phyloP scores from a whole-genome alignment of 2,888 invertebrate genomes.

The Yponomeuta evonymella region DNA sequence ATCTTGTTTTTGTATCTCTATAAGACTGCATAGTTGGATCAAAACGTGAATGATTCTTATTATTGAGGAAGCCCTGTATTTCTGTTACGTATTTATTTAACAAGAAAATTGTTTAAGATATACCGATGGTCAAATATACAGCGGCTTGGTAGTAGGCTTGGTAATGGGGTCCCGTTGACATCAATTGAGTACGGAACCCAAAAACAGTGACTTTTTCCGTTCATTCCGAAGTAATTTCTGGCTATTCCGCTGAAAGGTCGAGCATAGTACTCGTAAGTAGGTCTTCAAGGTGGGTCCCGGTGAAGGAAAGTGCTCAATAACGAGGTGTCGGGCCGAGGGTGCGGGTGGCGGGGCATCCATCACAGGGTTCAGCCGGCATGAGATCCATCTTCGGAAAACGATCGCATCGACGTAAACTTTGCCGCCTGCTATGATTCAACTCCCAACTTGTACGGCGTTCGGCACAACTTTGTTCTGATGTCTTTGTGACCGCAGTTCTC shows the following conservation, averaged over 20 bases:
- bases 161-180: too few relatives aligned
- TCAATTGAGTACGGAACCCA: too few relatives aligned
- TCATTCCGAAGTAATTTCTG: background rate
- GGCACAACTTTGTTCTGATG: background rate
- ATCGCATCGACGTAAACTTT: background rate
- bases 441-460: background rate
- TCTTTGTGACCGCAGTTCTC: conserved; percentile 1
- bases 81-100: too few relatives aligned
- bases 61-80: too few relatives aligned
- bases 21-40: too few relatives aligned
- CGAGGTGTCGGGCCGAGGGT: background rate
- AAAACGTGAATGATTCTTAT: too few relatives aligned
- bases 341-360: background rate
- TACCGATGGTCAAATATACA: too few relatives aligned
- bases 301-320: background rate
- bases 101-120: too few relatives aligned
- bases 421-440: background rate
- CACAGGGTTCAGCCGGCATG: background rate
- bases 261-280: background rate
- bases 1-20: too few relatives aligned
- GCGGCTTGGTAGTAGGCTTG: too few relatives aligned
- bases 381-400: conserved; percentile 1
- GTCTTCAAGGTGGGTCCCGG: too few relatives aligned
- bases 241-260: background rate
- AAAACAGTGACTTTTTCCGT: background rate